Evolutionary conservation across 2,113 vertebrate genomes (phyloP), one percentile per base, ranked within the genome.

Genomic region (Galemys pyrenaicus): DNA sequence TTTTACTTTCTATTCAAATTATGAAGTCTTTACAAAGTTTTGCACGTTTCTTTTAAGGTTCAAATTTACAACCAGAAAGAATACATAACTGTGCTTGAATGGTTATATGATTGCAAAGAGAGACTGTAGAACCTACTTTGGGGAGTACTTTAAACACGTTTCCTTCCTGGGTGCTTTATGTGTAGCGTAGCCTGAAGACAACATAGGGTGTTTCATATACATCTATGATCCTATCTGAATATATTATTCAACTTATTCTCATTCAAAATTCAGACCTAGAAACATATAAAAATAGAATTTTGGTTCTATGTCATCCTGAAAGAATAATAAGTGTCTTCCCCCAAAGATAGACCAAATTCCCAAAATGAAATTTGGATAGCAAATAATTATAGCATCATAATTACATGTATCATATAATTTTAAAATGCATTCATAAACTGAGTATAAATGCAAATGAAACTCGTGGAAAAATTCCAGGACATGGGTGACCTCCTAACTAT

Each of bases 1-100:
- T 80, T 97, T 95, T 9, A 75, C 56, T 91, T 97, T 96, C 94
- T 91, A 77, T 82, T 90, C 81, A 96, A 51, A 89, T 71, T 95
- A 86, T 41, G 79, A 97, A 95, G 46, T 30, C 96, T 95, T 97
- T 82, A 95, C 96, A 97, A 96, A 87, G n/a, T 84, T 94, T 91
- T 83, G 13, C 85, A 92, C 79, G 15, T 68, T 51, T 96, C 46
- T 62, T 75, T 92, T 84, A 94, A 85, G 77, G 89, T 89, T 95
- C 67, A 78, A 67, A n/a, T 95, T 77, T 84, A 89, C 73, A 92
- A 58, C 41, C 89, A 83, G 19, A 77, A 91, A 78, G 44, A 15
- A 74, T 44, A 35, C 62, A 94, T 60, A 92, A 39, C 71, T 89
- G 5, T 67, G n/a, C 22, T 60, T n/a, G 17, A 93, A 82, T 60